These are phyloP conservation scores for Calliopsis andreniformis DNA, from an alignment of 1,140 invertebrate genomes.

Conservation along the genomic window DNA sequence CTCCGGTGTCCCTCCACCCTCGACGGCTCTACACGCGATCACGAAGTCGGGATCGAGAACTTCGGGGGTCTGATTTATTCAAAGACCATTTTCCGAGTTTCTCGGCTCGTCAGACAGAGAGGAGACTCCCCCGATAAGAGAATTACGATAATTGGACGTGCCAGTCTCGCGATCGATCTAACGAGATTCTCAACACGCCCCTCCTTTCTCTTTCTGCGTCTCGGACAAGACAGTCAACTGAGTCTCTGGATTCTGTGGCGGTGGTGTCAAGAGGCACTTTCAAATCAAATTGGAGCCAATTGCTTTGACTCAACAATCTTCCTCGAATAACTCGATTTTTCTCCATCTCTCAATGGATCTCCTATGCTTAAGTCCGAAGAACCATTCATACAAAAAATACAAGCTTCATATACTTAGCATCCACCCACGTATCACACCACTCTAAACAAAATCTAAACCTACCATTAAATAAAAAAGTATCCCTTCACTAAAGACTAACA, in stretches of 20 bases:
- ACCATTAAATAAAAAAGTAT: no score
- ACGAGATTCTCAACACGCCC: slow-evolving; percentile 59
- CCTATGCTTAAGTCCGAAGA: no score
- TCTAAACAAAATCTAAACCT: no score
- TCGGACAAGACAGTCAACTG: slow-evolving; percentile 16
- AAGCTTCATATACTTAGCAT: no score
- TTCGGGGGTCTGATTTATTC: slow-evolving; percentile 63
- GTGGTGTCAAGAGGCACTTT: not conserved
- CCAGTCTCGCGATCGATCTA: slow-evolving; percentile 59
- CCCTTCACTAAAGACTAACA: no score
- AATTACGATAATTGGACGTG: slow-evolving; percentile 66
- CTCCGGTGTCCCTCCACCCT: not conserved
- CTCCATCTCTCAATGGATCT: not conserved
- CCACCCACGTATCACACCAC: no score
- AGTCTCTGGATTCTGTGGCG: not conserved
- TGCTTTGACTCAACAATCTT: slow-evolving; percentile 23
- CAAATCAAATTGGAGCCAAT: slow-evolving; percentile 34
- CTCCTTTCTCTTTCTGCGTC: not conserved
- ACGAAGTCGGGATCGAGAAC: slow-evolving; percentile 54
- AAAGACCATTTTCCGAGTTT: slow-evolving; percentile 60
- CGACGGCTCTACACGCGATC: slow-evolving; percentile 55
- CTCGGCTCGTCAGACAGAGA: slow-evolving; percentile 38
- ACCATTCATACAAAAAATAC: not conserved
- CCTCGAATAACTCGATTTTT: slow-evolving; percentile 20
- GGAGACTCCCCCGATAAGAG: slow-evolving; percentile 54